Conservation (phyloP, 2,888 invertebrate genomes). For the Tetrapedia diversipes region DNA sequence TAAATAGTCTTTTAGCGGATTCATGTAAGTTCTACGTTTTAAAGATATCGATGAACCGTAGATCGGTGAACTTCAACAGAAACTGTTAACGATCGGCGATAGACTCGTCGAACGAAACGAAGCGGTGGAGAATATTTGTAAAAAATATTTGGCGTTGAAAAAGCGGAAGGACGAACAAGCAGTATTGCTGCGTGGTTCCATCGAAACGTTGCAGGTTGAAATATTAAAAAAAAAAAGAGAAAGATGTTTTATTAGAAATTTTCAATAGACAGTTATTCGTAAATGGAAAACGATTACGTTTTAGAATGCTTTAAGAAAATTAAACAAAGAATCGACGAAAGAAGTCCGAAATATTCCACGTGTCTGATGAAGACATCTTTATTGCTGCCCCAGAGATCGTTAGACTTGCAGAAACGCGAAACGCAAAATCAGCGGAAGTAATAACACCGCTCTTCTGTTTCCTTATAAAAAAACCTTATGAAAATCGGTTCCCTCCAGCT, state of each 20-base stretch:
- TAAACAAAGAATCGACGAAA: slow-evolving; percentile 16
- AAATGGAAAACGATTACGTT: slow-evolving; percentile 15
- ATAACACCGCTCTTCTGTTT: neutral
- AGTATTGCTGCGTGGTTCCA: slow-evolving; percentile 56
- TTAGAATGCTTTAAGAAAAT: slow-evolving; percentile 64
- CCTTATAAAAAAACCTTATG: slow-evolving; percentile 13
- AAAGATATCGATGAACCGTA: slow-evolving; percentile 24
- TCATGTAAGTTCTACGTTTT: neutral
- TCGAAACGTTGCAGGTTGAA: slow-evolving; percentile 66
- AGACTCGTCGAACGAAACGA: slow-evolving; percentile 64
- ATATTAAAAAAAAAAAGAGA: neutral
- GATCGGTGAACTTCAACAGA: slow-evolving; percentile 68
- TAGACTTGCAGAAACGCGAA: slow-evolving; percentile 59
- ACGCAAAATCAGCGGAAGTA: slow-evolving; percentile 43
- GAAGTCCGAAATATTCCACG: slow-evolving; percentile 52
- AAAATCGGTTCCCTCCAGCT: neutral
- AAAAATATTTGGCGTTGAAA: slow-evolving; percentile 67
- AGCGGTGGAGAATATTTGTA: slow-evolving; percentile 63
- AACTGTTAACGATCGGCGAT: slow-evolving; percentile 65
- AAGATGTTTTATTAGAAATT: neutral
- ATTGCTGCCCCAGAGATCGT: slow-evolving; percentile 64
- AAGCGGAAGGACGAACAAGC: slow-evolving; percentile 70
- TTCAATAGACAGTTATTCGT: neutral
- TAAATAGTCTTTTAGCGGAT: slow-evolving; percentile 7
- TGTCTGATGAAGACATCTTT: slow-evolving; percentile 62